Evolutionary conservation across 2,113 vertebrate species (phyloP).

Genomic region (Phyllopteryx taeniolatus): DNA sequence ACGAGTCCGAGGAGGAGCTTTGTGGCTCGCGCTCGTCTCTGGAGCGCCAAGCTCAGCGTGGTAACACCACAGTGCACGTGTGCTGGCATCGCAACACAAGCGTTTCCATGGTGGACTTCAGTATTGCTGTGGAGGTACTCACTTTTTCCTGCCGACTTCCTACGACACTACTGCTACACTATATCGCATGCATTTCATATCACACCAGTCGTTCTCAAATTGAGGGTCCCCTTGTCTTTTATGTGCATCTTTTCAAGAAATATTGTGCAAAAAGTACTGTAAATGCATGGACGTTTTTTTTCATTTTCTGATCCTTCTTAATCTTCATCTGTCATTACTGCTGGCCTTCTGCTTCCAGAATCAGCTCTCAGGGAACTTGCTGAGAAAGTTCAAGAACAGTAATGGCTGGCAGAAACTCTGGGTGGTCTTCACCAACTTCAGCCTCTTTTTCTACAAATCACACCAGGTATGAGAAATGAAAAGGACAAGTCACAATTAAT

Average conservation of each 20-base stretch:
- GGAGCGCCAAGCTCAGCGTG: conserved; percentile 89
- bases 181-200: neutral
- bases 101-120: conserved; percentile 98
- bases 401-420: conserved; percentile 99
- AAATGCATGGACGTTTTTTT: too few species aligned
- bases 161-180: neutral
- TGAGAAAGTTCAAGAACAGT: conserved; percentile 98
- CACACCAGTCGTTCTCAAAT: too few species aligned
- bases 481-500: neutral
- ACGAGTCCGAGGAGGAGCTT: conserved; percentile 94
- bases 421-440: conserved; percentile 99
- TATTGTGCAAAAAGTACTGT: too few species aligned
- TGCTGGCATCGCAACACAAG: conserved; percentile 99
- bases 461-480: conserved; percentile 79
- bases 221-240: too few species aligned
- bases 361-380: conserved; percentile 92
- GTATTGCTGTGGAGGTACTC: conserved; percentile 91
- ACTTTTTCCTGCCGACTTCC: neutral
- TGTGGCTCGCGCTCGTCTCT: conserved; percentile 88
- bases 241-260: too few species aligned
- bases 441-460: conserved; percentile 98
- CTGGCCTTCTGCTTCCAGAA: conserved; percentile 77
- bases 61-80: conserved; percentile 96
- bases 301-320: too few species aligned
- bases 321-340: neutral